phyloP scores from a whole-genome alignment of 2,113 vertebrate genomes.

The Spea multiplicata region DNA sequence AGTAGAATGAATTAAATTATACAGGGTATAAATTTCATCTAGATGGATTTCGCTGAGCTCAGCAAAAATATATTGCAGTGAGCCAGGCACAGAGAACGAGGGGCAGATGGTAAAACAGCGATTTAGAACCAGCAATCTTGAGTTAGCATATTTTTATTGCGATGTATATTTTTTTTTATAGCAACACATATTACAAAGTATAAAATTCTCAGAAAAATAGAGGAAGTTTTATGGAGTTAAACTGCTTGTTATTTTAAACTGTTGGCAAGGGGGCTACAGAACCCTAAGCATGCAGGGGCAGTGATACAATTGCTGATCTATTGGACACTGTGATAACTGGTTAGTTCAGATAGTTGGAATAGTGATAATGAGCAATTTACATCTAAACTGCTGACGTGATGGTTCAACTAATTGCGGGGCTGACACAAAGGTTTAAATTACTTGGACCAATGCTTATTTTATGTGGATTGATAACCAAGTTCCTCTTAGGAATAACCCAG shows the following conservation, averaged over 20 bases:
- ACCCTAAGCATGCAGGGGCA: background rate
- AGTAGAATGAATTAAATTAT: constrained; percentile 46
- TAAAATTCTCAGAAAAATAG: constrained; percentile 41
- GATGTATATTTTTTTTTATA: constrained; percentile 48
- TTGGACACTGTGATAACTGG: constrained; percentile 27
- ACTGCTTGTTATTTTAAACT: constrained; percentile 44
- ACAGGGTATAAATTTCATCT: constrained; percentile 47
- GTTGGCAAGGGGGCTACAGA: constrained; percentile 13
- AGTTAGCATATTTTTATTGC: constrained; percentile 49
- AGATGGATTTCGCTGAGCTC: constrained; percentile 42
- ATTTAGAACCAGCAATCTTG: constrained; percentile 48
- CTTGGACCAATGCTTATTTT: background rate
- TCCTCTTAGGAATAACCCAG: no score
- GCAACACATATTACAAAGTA: constrained; percentile 46
- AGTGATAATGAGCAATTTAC: constrained; percentile 10
- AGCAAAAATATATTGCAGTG: constrained; percentile 47
- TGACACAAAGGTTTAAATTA: background rate
- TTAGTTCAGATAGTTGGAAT: constrained; percentile 7
- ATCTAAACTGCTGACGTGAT: constrained; percentile 9
- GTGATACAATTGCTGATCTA: constrained; percentile 21
- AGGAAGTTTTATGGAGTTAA: constrained; percentile 38
- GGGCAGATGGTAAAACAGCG: constrained; percentile 49
- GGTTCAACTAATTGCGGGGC: constrained; percentile 12
- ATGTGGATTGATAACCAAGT: no score
- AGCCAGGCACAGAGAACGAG: constrained; percentile 33